Base-by-base conservation (phyloP, 2,888 invertebrate species). In the Flexamia atlantica region DNA sequence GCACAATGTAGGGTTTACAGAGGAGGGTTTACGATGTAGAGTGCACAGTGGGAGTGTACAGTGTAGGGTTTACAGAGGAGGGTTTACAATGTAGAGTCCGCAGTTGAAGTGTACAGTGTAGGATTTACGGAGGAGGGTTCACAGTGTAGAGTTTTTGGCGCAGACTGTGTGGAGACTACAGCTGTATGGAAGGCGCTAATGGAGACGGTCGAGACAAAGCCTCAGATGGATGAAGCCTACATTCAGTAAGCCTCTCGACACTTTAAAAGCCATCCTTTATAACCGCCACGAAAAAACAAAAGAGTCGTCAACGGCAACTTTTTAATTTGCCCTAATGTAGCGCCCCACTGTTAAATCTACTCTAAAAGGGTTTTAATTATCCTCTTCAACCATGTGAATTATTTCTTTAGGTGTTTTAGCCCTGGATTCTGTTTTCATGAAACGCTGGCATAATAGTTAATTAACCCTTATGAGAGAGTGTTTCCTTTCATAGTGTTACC, bases 191-290 rank as follows among this genome's bases (percentile, higher is more conserved):
- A 60, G 64, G 64, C 64, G 64, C 64, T 64, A 64, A 64, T 64
- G 64, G 64, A 64, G 20, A 14, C 64, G 30, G 40, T 30, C 10
- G 40, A 40, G 32, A 72, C 72, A 72, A 72, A 40, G 72, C 72
- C 72, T 17, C 30, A 50, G 79, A 57, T 57, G 79, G 79, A 53
- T n/a, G 57, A 57, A 53, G 57, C 57, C 57, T 46, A 76, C 76
- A 50, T 76, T 76, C 25, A 76, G 50, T 14, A 79, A 79, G 79
- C 28, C 79, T 28, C 79, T 79, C 79, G n/a, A 57, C 79, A 23
- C 79, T 79, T 79, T 79, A 79, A 79, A 79, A 79, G 79, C 79
- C 36, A 79, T 50, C 32, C 57, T 79, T 79, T 57, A 57, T 79
- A 28, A 42, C 76, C 76, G 76, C 36, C 50, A 3, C 25, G 20